A percentile compares a stretch with the other conserved stretches of the same genome.
phyloP scores from a whole-genome alignment of 1,140 invertebrate genomes.

The Penaeus indicus region DNA sequence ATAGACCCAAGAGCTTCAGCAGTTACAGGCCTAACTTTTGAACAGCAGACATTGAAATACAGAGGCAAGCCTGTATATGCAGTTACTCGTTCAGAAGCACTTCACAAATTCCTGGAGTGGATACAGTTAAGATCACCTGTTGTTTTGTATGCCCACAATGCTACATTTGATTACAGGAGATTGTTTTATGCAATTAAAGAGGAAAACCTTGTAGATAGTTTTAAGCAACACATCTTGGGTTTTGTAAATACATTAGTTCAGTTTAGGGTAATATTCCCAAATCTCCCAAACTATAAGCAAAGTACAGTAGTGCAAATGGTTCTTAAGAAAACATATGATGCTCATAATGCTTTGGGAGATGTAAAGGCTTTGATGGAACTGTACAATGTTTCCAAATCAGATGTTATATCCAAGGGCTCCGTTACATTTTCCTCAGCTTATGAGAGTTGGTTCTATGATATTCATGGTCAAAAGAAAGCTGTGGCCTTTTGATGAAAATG shows the following conservation, averaged over 20 bases:
- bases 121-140: constrained; percentile 15
- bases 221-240: constrained; percentile 18
- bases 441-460: background rate
- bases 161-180: constrained; percentile 14
- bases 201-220: background rate
- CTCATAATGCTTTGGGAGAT: constrained; percentile 14
- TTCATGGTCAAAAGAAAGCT: background rate
- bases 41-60: background rate
- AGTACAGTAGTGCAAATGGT: background rate
- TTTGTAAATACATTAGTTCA: constrained; percentile 16
- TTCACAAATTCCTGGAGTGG: constrained; percentile 24
- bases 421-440: constrained; percentile 24
- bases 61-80: background rate
- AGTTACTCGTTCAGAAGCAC: background rate
- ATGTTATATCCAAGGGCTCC: background rate
- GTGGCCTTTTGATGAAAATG: background rate
- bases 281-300: constrained; percentile 24
- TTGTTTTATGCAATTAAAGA: constrained; percentile 6
- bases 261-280: constrained; percentile 3
- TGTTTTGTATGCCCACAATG: constrained; percentile 26
- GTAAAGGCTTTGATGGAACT: background rate
- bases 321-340: constrained; percentile 23
- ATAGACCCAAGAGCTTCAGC: background rate
- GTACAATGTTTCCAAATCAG: background rate
- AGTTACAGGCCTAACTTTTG: constrained; percentile 2